Evolutionary conservation across 2,113 vertebrate genomes (phyloP).

Genomic region (Myocastor coypus): DNA sequence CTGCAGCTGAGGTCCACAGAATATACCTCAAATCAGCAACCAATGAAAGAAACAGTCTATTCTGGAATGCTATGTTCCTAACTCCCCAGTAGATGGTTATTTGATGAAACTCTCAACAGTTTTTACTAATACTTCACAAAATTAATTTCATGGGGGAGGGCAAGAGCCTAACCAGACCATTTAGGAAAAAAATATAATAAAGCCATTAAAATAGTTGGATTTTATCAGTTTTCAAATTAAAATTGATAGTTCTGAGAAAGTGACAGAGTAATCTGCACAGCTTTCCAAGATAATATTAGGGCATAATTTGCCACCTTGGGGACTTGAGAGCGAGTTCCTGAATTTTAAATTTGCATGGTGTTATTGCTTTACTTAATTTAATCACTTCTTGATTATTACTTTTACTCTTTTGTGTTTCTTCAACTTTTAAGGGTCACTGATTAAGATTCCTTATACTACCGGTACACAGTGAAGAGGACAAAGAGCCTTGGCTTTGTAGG

Average conservation of each 20-base stretch:
- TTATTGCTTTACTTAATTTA: slow-evolving; percentile 31
- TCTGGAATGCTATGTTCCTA: neutral
- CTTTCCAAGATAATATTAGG: slow-evolving; percentile 47
- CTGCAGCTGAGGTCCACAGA: slow-evolving; percentile 28
- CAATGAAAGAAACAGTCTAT: neutral
- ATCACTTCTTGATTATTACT: slow-evolving; percentile 41
- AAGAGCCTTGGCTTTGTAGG: neutral
- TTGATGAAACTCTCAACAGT: neutral
- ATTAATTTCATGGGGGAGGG: neutral
- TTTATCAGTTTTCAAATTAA: slow-evolving; percentile 3
- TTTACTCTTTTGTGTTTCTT: slow-evolving; percentile 15
- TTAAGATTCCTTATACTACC: neutral
- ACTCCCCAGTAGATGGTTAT: neutral
- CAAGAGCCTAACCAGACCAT: neutral
- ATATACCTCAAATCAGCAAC: slow-evolving; percentile 13
- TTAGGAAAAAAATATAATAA: neutral
- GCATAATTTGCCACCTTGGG: neutral
- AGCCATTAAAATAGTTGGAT: neutral
- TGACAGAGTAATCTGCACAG: neutral
- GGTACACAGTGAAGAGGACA: neutral
- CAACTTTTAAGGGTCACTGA: neutral
- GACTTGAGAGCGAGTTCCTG: neutral
- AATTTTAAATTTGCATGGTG: slow-evolving; percentile 37
- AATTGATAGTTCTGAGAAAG: neutral
- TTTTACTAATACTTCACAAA: slow-evolving; percentile 2